phyloP scores from a whole-genome alignment of 2,797 vertebrate species.

The Pitangus sulphuratus region DNA sequence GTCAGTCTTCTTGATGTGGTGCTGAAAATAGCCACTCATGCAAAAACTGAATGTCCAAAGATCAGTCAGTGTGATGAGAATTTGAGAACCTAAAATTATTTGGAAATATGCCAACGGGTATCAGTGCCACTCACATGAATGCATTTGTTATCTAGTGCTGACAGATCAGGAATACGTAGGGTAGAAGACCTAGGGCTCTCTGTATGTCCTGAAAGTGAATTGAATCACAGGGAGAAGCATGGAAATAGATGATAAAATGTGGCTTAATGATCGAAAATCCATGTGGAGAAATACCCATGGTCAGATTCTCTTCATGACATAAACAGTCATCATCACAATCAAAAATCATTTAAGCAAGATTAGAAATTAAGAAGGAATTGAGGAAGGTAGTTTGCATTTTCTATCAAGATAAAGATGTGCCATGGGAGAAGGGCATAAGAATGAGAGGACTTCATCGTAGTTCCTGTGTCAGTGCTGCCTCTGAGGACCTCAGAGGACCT shows the following conservation, averaged over 20 bases:
- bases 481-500: neutral
- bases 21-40: constrained; percentile 31
- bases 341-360: neutral
- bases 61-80: constrained; percentile 36
- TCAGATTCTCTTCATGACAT: neutral
- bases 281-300: neutral
- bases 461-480: rapidly evolving
- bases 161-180: neutral
- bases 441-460: neutral
- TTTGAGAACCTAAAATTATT: constrained; percentile 31
- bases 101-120: constrained; percentile 23
- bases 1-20: constrained; percentile 38
- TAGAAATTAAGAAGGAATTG: neutral
- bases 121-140: constrained; percentile 10
- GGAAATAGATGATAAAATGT: neutral
- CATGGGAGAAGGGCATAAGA: neutral
- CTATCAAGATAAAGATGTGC: neutral
- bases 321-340: neutral
- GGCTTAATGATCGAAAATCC: neutral
- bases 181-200: neutral
- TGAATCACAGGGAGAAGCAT: neutral
- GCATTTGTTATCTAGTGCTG: constrained; percentile 2
- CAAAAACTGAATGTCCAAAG: constrained; percentile 22
- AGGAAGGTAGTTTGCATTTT: neutral
- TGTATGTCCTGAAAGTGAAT: neutral